Evolutionary conservation across 2,797 vertebrate genomes (phyloP).

Genomic region (Chromis chromis): DNA sequence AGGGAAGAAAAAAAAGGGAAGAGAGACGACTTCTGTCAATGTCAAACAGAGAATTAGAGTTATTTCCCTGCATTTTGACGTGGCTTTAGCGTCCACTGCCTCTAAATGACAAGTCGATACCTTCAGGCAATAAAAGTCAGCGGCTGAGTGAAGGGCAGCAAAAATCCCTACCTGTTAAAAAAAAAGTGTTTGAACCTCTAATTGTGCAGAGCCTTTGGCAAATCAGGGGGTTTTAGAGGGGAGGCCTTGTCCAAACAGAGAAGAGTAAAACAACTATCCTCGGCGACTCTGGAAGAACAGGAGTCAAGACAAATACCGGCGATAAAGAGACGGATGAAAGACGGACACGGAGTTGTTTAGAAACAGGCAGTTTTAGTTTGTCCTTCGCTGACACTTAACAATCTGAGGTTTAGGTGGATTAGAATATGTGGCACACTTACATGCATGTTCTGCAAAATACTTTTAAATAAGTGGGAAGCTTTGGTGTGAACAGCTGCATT

Average conservation of each 20-base stretch:
- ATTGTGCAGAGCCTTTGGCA: conserved; percentile 67
- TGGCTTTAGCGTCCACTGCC: conserved; percentile 68
- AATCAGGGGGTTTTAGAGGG: conserved; percentile 67
- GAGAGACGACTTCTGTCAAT: conserved; percentile 70
- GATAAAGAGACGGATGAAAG: conserved; percentile 69
- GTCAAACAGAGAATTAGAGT: conserved; percentile 74
- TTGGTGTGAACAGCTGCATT: conserved; percentile 46
- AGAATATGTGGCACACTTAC: background rate
- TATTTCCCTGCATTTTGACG: conserved; percentile 69
- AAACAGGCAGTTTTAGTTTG: conserved; percentile 17
- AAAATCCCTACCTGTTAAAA: conserved; percentile 66
- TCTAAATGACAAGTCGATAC: conserved; percentile 57
- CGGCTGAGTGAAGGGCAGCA: conserved; percentile 29
- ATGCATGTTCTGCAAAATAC: conserved; percentile 2
- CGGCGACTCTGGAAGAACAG: conserved; percentile 45
- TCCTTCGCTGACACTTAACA: conserved; percentile 39
- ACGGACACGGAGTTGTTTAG: conserved; percentile 35
- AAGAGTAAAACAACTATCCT: conserved; percentile 57
- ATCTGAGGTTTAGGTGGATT: conserved; percentile 19
- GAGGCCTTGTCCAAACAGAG: conserved; percentile 72
- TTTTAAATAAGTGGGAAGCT: conserved; percentile 7
- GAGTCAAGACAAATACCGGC: conserved; percentile 66
- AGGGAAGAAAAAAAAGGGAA: conserved; percentile 16
- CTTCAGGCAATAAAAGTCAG: conserved; percentile 53
- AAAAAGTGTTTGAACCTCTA: conserved; percentile 76